Evolutionary conservation across 2,888 invertebrate genomes (phyloP).

Genomic region (Pandemis heparana): DNA sequence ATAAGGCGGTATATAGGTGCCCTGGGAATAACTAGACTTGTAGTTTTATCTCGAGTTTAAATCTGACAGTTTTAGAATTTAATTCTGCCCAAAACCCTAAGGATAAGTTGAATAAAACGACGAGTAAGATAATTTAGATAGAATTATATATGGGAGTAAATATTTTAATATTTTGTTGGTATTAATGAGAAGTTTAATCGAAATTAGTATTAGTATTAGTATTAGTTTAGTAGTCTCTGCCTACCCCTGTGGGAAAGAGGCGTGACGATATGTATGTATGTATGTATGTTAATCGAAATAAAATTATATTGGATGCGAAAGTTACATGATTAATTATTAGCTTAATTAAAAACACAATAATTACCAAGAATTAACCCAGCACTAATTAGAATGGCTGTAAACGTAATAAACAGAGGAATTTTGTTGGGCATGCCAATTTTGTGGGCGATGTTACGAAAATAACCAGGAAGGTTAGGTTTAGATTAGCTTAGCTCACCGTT

Average conservation of each 20-base stretch:
- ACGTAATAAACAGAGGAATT: neutral
- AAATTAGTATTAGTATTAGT: too few relatives aligned
- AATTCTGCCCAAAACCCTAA: constrained; percentile 20
- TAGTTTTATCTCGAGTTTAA: constrained; percentile 39
- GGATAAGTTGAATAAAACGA: constrained; percentile 18
- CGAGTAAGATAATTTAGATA: neutral
- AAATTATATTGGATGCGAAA: too few relatives aligned
- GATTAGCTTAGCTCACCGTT: too few relatives aligned
- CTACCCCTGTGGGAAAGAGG: too few relatives aligned
- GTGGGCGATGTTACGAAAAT: neutral
- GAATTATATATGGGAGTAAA: neutral
- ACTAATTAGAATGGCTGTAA: too few relatives aligned
- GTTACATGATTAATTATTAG: too few relatives aligned
- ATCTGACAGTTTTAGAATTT: constrained; percentile 35
- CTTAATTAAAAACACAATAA: too few relatives aligned
- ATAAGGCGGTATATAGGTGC: constrained; percentile 52
- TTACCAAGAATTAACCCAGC: too few relatives aligned
- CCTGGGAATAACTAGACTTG: constrained; percentile 41
- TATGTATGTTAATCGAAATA: too few relatives aligned
- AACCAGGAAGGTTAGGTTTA: neutral
- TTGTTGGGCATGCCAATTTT: neutral
- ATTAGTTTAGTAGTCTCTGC: too few relatives aligned
- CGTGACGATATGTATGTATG: too few relatives aligned
- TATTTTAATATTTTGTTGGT: neutral
- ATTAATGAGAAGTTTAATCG: neutral